These are phyloP conservation scores for Bombylius major DNA, from an alignment of 2,888 invertebrate species.

Conservation along the genomic window DNA sequence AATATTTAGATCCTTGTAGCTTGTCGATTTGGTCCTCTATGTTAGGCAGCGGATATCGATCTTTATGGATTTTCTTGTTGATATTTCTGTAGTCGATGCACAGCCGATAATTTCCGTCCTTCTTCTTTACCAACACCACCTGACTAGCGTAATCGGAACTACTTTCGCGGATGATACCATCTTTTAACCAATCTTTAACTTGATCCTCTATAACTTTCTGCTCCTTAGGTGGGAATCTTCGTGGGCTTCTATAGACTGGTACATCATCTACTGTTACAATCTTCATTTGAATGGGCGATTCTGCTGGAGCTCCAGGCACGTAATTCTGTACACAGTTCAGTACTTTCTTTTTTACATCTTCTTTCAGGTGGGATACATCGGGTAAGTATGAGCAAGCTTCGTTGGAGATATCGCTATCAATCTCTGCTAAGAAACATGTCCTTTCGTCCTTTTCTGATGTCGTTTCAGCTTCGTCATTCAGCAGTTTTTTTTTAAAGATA, in stretches of 20 bases:
- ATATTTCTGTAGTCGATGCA: neutral
- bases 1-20: neutral
- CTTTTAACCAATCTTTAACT: slow-evolving; percentile 1
- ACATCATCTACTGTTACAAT: neutral
- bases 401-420: neutral
- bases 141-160: neutral
- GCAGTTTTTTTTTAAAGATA: neutral
- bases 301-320: neutral
- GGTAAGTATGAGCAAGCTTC: neutral
- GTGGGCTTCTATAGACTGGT: neutral
- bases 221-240: neutral
- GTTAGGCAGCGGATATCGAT: neutral
- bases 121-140: neutral
- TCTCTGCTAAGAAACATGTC: neutral
- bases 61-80: neutral
- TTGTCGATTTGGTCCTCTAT: neutral
- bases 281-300: neutral
- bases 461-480: neutral
- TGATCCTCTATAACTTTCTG: neutral
- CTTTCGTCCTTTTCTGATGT: neutral
- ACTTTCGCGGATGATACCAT: neutral
- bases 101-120: neutral
- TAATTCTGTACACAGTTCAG: neutral
- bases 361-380: neutral
- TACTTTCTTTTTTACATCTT: neutral